Base-by-base conservation (phyloP, 1,140 invertebrate genomes). In the Lepidurus apus region DNA sequence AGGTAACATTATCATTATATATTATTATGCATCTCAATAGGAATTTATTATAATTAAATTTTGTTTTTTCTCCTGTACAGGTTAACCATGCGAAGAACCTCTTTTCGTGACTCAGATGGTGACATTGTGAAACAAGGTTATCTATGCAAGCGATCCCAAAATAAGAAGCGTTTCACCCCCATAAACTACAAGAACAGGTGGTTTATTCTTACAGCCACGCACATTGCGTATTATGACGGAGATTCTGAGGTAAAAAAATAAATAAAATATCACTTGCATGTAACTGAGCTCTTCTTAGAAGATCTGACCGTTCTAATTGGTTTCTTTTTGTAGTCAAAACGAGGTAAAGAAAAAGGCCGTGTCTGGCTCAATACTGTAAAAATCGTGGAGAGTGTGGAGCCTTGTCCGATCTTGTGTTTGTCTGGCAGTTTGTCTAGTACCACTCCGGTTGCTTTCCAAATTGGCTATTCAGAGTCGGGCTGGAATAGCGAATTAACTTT, bases 111-210 rank as follows among this genome's bases (percentile, higher is more conserved):
- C 13, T 65, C 53, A 65, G 53, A 65, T 65, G 76, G 76, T 45
- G 76, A 80, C 42, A 79, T 81, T 74, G 45, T 83, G 74, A 84
- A 84, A 77, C 76, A 81, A 74, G 91, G 91, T 42, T 92, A 91
- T 82, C 93, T 95, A 93, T 88, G 93, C 73, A 95, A 95, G 85
- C 87, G 93, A 76, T 94, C 93, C 4, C 93, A 94, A 84, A 95
- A 94, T 85, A 94, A 94, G 84, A 94, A 93, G 84, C 88, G 91
- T 74, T 94, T 94, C 83, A 93, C 92, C 24, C 90, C 91, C 8
- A 90, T 94, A 47, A 95, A 95, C 84, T 95, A 92, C 84, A 94
- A 93, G 84, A 91, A 91, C 85, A 89, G 93, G 34, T 95, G 91
- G 92, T 93, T 95, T 85, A 90, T 93, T 74, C 85, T 95, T 42